Conservation (phyloP, 2,888 invertebrate genomes). For the Schrankia costaestrigalis region DNA sequence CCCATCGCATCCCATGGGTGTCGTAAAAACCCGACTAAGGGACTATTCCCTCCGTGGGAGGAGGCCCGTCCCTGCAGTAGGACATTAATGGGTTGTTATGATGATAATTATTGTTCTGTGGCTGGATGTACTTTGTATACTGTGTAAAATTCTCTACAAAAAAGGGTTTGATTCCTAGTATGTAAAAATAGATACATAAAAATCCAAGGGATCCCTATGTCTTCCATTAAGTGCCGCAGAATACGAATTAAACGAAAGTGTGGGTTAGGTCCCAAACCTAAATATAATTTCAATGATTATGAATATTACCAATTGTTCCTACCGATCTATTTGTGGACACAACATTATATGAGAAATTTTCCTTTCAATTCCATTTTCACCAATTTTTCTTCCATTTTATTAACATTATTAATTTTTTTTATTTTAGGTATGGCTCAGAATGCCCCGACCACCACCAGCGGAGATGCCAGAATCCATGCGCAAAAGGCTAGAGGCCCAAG, state of each 20-base stretch:
- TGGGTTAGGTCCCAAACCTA: not conserved
- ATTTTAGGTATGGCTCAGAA: slow-evolving; percentile 84
- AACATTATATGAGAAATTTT: slow-evolving; percentile 38
- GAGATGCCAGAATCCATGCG: slow-evolving; percentile 96
- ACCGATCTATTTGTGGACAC: slow-evolving; percentile 58
- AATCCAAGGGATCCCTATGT: not conserved
- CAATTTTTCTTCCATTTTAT: not conserved
- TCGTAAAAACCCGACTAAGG: too few relatives aligned
- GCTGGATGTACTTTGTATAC: too few relatives aligned
- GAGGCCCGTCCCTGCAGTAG: too few relatives aligned
- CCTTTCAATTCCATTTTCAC: not conserved
- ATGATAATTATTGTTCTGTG: too few relatives aligned
- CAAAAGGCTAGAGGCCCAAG: slow-evolving; percentile 82
- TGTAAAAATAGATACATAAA: too few relatives aligned
- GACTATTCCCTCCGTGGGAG: too few relatives aligned
- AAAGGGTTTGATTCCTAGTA: too few relatives aligned
- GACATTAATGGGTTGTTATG: too few relatives aligned
- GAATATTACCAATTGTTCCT: slow-evolving; percentile 66
- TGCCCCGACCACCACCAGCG: slow-evolving; percentile 98
- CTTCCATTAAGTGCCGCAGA: not conserved
- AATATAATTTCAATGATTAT: slow-evolving; percentile 47
- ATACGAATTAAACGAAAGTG: not conserved
- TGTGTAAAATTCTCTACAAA: too few relatives aligned
- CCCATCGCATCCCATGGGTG: too few relatives aligned
- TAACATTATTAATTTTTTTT: not conserved